phyloP scores from a whole-genome alignment of 2,888 invertebrate genomes.

The Sarcophaga variegata region DNA sequence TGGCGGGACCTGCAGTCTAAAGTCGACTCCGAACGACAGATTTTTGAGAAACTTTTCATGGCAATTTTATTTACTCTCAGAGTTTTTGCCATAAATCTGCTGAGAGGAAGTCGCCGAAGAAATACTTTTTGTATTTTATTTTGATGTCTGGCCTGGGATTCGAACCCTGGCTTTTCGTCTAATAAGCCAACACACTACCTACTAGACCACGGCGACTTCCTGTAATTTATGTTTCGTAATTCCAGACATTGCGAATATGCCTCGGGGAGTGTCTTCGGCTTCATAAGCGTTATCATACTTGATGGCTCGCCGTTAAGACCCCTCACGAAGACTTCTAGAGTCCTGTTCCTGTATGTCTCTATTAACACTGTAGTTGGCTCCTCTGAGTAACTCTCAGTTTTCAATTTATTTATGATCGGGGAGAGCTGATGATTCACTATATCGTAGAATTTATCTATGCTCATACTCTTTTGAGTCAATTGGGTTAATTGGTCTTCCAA shows the following conservation, averaged over 20 bases:
- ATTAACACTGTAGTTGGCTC: slow-evolving; percentile 64
- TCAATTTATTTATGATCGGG: slow-evolving; percentile 65
- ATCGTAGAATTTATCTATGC: too few species aligned
- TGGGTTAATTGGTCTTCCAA: slow-evolving; percentile 64
- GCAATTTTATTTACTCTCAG: too few species aligned
- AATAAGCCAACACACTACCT: too few species aligned
- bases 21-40: too few species aligned
- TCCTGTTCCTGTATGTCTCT: slow-evolving; percentile 68
- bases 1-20: too few species aligned
- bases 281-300: slow-evolving; percentile 39
- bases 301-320: slow-evolving; percentile 55
- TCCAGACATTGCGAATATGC: slow-evolving; percentile 44
- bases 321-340: slow-evolving; percentile 67
- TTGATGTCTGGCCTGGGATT: too few species aligned
- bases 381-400: slow-evolving; percentile 65
- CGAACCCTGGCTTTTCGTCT: too few species aligned
- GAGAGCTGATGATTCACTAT: too few species aligned
- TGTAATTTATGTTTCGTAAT: slow-evolving; percentile 34
- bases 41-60: neutral
- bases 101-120: too few species aligned
- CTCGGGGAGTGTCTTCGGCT: slow-evolving; percentile 33
- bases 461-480: slow-evolving; percentile 6
- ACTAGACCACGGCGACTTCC: neutral
- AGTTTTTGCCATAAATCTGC: too few species aligned
- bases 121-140: too few species aligned